Conservation (phyloP, 2,113 vertebrate species). For the Vulpes ferrilata region DNA sequence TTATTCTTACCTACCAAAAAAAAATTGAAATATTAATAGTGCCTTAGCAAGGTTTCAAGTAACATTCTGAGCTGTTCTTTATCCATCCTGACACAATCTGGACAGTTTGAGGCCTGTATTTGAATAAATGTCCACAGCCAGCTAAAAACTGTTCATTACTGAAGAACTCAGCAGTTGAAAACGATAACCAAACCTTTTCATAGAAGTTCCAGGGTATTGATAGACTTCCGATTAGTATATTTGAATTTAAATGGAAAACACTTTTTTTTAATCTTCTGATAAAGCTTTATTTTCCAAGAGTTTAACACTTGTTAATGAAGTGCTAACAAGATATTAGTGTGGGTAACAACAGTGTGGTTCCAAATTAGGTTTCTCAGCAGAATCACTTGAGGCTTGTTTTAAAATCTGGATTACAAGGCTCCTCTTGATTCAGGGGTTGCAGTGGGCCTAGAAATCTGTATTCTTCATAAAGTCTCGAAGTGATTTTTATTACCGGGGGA, state of each 20-base stretch:
- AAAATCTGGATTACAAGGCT: neutral
- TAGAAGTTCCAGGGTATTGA: constrained; percentile 1
- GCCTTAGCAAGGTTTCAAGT: constrained; percentile 13
- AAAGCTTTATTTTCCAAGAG: constrained; percentile 44
- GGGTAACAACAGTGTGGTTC: constrained; percentile 2
- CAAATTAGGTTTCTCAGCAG: constrained; percentile 28
- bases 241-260: constrained; percentile 58
- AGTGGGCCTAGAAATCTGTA: neutral
- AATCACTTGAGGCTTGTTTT: constrained; percentile 38
- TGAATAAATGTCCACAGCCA: constrained; percentile 30
- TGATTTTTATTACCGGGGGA: neutral
- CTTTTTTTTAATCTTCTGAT: constrained; percentile 12
- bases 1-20: constrained; percentile 40
- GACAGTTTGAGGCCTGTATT: constrained; percentile 32
- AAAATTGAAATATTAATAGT: constrained; percentile 15
- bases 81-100: constrained; percentile 48
- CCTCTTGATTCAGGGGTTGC: neutral
- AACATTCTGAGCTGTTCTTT: constrained; percentile 63
- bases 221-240: constrained; percentile 19
- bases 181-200: constrained; percentile 31
- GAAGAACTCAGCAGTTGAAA: constrained; percentile 17
- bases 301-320: constrained; percentile 61
- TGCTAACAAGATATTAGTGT: constrained; percentile 37
- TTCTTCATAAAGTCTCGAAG: neutral
- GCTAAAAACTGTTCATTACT: neutral